Evolutionary conservation across 2,888 invertebrate species (phyloP).

Genomic region (Polyommatus icarus): DNA sequence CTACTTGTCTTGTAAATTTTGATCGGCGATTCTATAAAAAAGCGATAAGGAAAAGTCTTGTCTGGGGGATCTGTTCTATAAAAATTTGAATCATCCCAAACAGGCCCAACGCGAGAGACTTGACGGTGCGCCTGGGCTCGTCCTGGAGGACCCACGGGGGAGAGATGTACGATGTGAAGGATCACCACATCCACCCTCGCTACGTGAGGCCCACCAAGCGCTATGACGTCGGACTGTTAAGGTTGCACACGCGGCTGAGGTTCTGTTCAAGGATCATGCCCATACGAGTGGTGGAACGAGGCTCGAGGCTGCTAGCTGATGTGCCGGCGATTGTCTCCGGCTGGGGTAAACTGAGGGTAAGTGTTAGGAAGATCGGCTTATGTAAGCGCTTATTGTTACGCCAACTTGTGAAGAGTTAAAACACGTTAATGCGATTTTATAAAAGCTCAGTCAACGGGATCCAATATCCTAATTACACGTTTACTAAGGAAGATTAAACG

Average conservation of each 20-base stretch:
- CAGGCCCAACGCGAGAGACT: slow-evolving; percentile 61
- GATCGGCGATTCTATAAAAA: too few species aligned
- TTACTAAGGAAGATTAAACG: too few species aligned
- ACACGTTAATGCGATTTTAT: too few species aligned
- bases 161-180: slow-evolving; percentile 70
- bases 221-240: slow-evolving; percentile 73
- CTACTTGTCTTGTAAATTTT: too few species aligned
- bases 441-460: too few species aligned
- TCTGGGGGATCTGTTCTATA: too few species aligned
- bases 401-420: too few species aligned
- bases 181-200: slow-evolving; percentile 65
- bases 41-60: too few species aligned
- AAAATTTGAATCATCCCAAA: background rate
- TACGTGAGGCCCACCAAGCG: slow-evolving; percentile 68
- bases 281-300: slow-evolving; percentile 58
- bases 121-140: slow-evolving; percentile 74
- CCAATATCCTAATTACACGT: too few species aligned
- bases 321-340: slow-evolving; percentile 68
- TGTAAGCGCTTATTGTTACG: background rate
- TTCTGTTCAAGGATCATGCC: slow-evolving; percentile 66
- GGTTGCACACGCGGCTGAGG: slow-evolving; percentile 61
- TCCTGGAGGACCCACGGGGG: slow-evolving; percentile 76
- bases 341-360: slow-evolving; percentile 69
- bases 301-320: slow-evolving; percentile 53
- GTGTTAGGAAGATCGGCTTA: background rate